Conservation (phyloP, 2,888 invertebrate genomes). For the Calliphora vomitoria region DNA sequence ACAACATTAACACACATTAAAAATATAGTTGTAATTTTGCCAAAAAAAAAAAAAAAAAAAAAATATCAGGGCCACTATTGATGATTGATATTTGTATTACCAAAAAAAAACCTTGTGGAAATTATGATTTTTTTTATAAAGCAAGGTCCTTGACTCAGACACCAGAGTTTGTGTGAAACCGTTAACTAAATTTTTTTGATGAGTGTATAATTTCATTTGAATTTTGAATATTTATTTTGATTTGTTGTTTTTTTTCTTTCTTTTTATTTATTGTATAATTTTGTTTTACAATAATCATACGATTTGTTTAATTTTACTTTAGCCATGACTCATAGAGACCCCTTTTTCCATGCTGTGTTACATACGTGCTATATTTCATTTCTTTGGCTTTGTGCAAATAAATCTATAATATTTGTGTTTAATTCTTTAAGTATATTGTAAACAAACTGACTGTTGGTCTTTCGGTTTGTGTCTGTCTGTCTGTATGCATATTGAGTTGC, state of each 20-base stretch:
- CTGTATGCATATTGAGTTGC: slow-evolving; percentile 44
- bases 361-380: slow-evolving; percentile 60
- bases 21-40: not conserved
- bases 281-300: slow-evolving; percentile 47
- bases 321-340: slow-evolving; percentile 61
- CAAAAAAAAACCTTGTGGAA: not conserved
- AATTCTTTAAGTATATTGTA: slow-evolving; percentile 48
- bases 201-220: slow-evolving; percentile 30
- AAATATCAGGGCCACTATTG: not conserved
- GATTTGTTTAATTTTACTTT: slow-evolving; percentile 58
- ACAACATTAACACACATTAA: too few species aligned
- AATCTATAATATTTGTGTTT: slow-evolving; percentile 29
- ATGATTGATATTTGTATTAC: not conserved
- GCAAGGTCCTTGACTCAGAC: not conserved
- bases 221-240: slow-evolving; percentile 40
- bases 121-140: not conserved
- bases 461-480: not conserved
- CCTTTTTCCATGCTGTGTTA: slow-evolving; percentile 15
- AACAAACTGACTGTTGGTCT: slow-evolving; percentile 47
- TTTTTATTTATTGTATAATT: slow-evolving; percentile 2
- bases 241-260: not conserved
- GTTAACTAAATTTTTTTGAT: slow-evolving; percentile 13
- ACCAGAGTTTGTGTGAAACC: not conserved
- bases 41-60: slow-evolving; percentile 24
- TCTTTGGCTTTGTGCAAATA: slow-evolving; percentile 36